Base-by-base conservation (phyloP, 2,113 vertebrate genomes). In the Trogon melanurus region DNA sequence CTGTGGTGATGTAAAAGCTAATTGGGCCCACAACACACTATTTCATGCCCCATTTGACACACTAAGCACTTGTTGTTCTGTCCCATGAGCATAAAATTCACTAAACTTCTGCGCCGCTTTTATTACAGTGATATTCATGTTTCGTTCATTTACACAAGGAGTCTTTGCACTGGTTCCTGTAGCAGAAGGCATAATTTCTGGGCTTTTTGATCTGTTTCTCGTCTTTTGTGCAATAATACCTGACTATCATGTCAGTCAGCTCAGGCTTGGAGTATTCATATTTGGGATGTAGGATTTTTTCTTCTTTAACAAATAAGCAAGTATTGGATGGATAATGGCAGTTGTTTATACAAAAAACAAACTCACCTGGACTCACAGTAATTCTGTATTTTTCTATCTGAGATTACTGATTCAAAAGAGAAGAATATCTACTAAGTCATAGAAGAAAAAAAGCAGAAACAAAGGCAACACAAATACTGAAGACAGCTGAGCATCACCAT, bases 1-100 rank as follows among this genome's bases (percentile, higher is more conserved):
- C 93, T 61, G 57, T 54, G 79, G 87, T 83, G 92, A 86, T 95
- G 75, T 67, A 94, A 79, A 94, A 64, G 70, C 85, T 96, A 92
- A 90, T 41, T 85, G 80, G 65, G 89, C 72, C 41, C 72, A 62
- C 20, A 92, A 50, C 64, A 47, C 32, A 73, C 64, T 82, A 10
- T 74, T 94, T 73, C 61, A 78, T 89, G 91, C 79, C 67, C 50
- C 85, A 36, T 90, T 83, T 94, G 90, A 93, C 75, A 74, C 45
- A 70, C 78, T 91, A 51, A 93, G 85, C 66, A n/a, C 64, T 96
- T 81, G 74, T 85, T 94, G 67, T 71, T 79, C 53, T 91, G 73
- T 84, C 89, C 78, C 56, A 2, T 17, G 86, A 80, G 80, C 21
- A 53, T 58, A 15, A 79, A 90, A 45, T 79, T 74, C 81, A 64